Evolutionary conservation across 2,113 vertebrate species (phyloP).

Genomic region (Elephantulus edwardii): DNA sequence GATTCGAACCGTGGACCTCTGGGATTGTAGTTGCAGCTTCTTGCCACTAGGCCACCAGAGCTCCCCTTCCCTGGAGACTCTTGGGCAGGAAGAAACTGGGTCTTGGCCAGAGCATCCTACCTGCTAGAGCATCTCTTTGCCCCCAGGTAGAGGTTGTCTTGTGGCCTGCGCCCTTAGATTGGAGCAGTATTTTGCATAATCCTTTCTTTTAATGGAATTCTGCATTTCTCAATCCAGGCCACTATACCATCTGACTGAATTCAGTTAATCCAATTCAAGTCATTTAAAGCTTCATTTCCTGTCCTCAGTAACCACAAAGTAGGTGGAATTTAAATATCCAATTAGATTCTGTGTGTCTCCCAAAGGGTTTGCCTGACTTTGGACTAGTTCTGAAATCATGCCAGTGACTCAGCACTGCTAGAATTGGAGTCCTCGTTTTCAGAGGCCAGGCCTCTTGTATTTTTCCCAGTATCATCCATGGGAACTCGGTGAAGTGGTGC

Average conservation of each 20-base stretch:
- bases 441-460: not conserved
- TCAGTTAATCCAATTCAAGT: not conserved
- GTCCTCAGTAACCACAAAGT: not conserved
- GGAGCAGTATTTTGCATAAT: not conserved
- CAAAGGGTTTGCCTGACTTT: not conserved
- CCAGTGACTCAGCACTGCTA: not conserved
- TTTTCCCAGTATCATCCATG: not conserved
- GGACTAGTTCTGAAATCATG: not conserved
- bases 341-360: not conserved
- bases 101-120: not conserved
- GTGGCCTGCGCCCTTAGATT: not conserved
- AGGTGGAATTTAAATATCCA: not conserved
- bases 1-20: too few relatives aligned
- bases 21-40: too few relatives aligned
- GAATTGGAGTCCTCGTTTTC: not conserved
- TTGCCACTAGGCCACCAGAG: too few relatives aligned
- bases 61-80: slow-evolving; percentile 11
- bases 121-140: not conserved
- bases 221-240: not conserved
- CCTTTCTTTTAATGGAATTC: not conserved
- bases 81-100: not conserved
- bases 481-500: too few relatives aligned
- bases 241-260: not conserved
- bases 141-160: not conserved
- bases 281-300: slow-evolving; percentile 8